phyloP scores from a whole-genome alignment of 2,797 vertebrate species.

The Halcyon smyrnensis region DNA sequence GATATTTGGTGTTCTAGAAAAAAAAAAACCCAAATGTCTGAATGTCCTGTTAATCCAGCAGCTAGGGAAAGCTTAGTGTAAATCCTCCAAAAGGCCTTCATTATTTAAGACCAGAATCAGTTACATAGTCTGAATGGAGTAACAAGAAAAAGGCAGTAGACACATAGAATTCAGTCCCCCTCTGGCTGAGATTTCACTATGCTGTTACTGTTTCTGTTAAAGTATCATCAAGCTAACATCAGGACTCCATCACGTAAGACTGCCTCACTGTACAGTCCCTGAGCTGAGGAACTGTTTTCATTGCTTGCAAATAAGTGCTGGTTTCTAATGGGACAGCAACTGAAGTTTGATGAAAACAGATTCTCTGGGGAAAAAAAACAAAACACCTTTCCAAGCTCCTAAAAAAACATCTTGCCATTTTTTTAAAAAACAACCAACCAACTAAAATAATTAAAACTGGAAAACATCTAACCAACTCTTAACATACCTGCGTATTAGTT shows the following conservation, averaged over 20 bases:
- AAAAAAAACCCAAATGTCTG: neutral
- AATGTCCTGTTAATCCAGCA: neutral
- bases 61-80: neutral
- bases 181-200: neutral
- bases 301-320: neutral
- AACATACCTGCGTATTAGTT: neutral
- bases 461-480: neutral
- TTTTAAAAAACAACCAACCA: neutral
- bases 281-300: neutral
- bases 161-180: neutral
- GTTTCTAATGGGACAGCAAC: neutral
- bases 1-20: neutral
- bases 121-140: neutral
- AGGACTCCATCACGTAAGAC: neutral
- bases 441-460: neutral
- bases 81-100: neutral
- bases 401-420: neutral
- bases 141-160: neutral
- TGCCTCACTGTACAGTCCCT: neutral
- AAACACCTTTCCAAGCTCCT: neutral
- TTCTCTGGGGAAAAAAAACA: neutral
- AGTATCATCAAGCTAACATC: neutral
- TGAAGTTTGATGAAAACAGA: neutral
- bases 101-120: neutral
- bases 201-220: neutral